Conservation (phyloP, 2,797 vertebrate species). For the Eutrigla gurnardus region DNA sequence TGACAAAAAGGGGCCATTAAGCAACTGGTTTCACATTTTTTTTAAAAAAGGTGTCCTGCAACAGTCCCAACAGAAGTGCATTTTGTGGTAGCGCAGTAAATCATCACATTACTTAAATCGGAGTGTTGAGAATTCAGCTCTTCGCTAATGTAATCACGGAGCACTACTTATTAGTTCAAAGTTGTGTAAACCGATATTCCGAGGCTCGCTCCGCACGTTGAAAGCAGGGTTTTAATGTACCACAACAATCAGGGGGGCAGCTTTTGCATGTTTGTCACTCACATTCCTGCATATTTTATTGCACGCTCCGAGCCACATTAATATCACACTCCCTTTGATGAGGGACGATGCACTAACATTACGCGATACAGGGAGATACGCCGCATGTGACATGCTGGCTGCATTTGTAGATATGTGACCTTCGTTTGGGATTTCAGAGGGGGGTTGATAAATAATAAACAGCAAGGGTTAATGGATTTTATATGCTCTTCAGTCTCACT, state of each 20-base stretch:
- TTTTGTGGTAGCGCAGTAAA: constrained; percentile 40
- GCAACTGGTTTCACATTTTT: constrained; percentile 42
- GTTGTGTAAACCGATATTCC: constrained; percentile 57
- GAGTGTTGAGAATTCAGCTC: constrained; percentile 34
- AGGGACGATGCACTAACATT: constrained; percentile 69
- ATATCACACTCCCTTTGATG: constrained; percentile 77
- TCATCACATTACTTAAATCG: constrained; percentile 53
- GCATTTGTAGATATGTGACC: constrained; percentile 77
- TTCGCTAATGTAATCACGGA: constrained; percentile 39
- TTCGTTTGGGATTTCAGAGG: constrained; percentile 73
- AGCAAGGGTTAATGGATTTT: constrained; percentile 76
- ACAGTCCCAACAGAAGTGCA: constrained; percentile 17
- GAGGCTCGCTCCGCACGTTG: constrained; percentile 49
- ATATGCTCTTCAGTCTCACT: constrained; percentile 71
- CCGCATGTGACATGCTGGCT: constrained; percentile 63
- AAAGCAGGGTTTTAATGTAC: constrained; percentile 55
- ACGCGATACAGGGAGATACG: constrained; percentile 70
- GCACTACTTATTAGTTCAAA: constrained; percentile 45
- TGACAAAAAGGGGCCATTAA: constrained; percentile 54
- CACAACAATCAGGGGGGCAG: constrained; percentile 55
- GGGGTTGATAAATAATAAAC: constrained; percentile 72
- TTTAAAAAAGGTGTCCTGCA: constrained; percentile 24
- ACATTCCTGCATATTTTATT: constrained; percentile 70
- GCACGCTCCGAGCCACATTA: constrained; percentile 64
- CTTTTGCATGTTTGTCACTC: constrained; percentile 69